Conservation (phyloP, 2,888 invertebrate genomes). For the Andricus curvator region DNA sequence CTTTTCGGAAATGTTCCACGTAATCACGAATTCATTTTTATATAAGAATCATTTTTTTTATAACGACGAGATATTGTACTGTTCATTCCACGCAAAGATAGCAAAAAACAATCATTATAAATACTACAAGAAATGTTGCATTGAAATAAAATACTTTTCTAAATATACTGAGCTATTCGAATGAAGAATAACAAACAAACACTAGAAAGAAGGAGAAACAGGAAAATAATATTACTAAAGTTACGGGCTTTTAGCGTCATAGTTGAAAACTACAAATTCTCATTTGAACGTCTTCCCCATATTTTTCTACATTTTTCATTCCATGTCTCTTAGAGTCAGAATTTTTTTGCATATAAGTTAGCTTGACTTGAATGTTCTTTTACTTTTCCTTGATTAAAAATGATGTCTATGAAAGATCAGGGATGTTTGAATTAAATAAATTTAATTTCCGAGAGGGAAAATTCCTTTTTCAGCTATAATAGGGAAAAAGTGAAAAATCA, state of each 20-base stretch:
- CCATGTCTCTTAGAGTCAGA: background rate
- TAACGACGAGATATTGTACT: slow-evolving; percentile 33
- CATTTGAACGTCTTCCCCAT: background rate
- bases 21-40: background rate
- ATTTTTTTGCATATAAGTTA: background rate
- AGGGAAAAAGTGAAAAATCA: background rate
- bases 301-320: background rate
- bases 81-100: slow-evolving; percentile 54
- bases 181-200: slow-evolving; percentile 26
- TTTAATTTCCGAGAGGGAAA: background rate
- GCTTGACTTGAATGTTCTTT: background rate
- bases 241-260: background rate
- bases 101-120: slow-evolving; percentile 10
- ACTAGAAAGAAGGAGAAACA: slow-evolving; percentile 10
- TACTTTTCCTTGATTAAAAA: background rate
- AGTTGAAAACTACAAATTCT: background rate
- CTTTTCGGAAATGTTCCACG: slow-evolving; percentile 4
- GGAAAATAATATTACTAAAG: background rate
- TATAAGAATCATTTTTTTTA: background rate
- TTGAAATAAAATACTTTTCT: slow-evolving; percentile 8
- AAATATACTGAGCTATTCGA: slow-evolving; percentile 1
- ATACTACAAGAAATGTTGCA: slow-evolving; percentile 6
- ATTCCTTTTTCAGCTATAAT: background rate
- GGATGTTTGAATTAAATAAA: background rate
- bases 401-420: background rate